Evolutionary conservation across 1,140 invertebrate genomes (phyloP).

Genomic region (Diorhabda sublineata): DNA sequence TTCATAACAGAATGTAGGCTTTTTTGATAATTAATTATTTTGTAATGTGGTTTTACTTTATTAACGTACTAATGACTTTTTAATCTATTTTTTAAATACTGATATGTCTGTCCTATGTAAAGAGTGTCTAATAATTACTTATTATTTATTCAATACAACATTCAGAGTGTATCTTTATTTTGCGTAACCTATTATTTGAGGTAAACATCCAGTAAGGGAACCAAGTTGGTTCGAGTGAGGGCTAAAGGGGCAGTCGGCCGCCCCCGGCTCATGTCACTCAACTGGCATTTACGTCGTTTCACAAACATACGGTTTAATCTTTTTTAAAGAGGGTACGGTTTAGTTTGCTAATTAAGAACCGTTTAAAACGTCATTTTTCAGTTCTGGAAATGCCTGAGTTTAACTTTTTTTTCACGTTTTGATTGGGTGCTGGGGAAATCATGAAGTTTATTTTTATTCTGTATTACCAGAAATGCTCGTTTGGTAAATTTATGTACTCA

Average conservation of each 20-base stretch:
- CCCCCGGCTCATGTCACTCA: constrained; percentile 43
- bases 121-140: no score
- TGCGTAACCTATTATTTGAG: no score
- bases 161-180: no score
- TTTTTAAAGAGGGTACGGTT: constrained; percentile 46
- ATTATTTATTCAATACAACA: no score
- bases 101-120: no score
- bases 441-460: not conserved
- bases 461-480: not conserved
- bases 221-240: constrained; percentile 2
- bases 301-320: constrained; percentile 48
- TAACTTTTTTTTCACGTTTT: not conserved
- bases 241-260: constrained; percentile 24
- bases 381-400: constrained; percentile 21
- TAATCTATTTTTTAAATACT: no score
- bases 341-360: constrained; percentile 48
- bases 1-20: no score
- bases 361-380: constrained; percentile 47
- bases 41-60: no score
- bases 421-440: not conserved
- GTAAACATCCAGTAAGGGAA: no score
- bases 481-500: constrained; percentile 3
- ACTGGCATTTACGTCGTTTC: constrained; percentile 43
- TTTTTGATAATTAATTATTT: no score
- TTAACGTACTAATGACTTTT: no score